Evolutionary conservation across 2,113 vertebrate species (phyloP), one percentile per base, ranked within the genome.

Genomic region (Triplophysa siluroides): DNA sequence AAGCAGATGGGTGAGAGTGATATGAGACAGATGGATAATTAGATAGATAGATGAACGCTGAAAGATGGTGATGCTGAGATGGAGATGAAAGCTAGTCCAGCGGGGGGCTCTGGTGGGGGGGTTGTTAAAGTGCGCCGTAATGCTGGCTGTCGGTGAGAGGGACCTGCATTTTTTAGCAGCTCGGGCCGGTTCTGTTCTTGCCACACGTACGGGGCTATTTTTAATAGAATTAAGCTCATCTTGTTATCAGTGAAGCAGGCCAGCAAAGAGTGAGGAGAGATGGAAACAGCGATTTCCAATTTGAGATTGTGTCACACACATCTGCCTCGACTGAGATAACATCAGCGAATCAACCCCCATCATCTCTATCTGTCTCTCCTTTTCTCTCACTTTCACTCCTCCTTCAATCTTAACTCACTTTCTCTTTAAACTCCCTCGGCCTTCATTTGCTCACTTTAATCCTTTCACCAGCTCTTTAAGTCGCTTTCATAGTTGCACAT

Each of bases 281-380:
- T 92, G 89, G 93, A 92, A 93, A 92, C 91, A 92, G 91, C 88
- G 93, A 94, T 94, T 93, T 93, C 89, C 91, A 93, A 93, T 94
- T 94, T 92, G 88, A 92, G 93, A 91, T 93, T 91, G 90, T 94
- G 92, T 94, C 91, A 89, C 91, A 88, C 88, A 87, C 91, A 88
- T 92, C 90, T 91, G 87, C 85, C 83, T 82, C 78, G 68, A 83
- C 89, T 69, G 84, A 86, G 93, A 94, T 93, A 94, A 86, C 88
- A 93, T 93, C 91, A 19, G 71, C 76, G 71, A 89, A 91, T 91
- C 91, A 86, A 78, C 79, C 76, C 45, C 90, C 90, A 84, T 88
- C 91, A 90, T 91, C 86, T 66, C 80, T 74, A 72, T 64, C 85
- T 86, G 85, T 78, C 83, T 87, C 78, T 82, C 80, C 77, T 78